Conservation (phyloP, 2,113 vertebrate species). For the Oceanites oceanicus region DNA sequence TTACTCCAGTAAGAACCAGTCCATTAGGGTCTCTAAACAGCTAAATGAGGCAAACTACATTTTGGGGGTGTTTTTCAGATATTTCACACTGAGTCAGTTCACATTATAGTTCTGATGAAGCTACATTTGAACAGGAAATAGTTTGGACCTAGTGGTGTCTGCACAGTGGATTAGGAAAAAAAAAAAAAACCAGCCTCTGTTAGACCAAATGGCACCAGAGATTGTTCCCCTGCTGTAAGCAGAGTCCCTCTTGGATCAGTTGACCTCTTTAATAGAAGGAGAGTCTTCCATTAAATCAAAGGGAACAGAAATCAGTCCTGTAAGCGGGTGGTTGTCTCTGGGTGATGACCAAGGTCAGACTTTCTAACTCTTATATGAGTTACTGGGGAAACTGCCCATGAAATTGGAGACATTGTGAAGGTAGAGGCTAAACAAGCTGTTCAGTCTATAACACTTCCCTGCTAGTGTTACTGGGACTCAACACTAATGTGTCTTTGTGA, state of each 20-base stretch:
- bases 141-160: not conserved
- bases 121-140: not conserved
- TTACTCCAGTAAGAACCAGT: not conserved
- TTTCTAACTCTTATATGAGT: not conserved
- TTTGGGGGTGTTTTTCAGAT: not conserved
- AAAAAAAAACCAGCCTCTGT: not conserved
- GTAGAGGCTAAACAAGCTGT: not conserved
- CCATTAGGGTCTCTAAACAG: not conserved
- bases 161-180: not conserved
- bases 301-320: not conserved
- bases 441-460: not conserved
- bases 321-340: slow-evolving; percentile 14
- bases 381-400: not conserved
- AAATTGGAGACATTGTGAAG: not conserved
- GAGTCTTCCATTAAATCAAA: slow-evolving; percentile 26
- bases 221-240: not conserved
- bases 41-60: not conserved
- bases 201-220: not conserved
- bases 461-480: not conserved
- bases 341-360: slow-evolving; percentile 14
- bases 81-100: not conserved
- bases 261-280: not conserved
- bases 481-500: not conserved
- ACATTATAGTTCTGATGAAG: not conserved
- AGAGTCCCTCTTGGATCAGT: not conserved